Percentiles rank a stretch among this genome's conserved stretches.
Evolutionary conservation across 37 sponge, comb jelly and placozoan genomes (phyloP).

Genomic region (Beroe ovata): DNA sequence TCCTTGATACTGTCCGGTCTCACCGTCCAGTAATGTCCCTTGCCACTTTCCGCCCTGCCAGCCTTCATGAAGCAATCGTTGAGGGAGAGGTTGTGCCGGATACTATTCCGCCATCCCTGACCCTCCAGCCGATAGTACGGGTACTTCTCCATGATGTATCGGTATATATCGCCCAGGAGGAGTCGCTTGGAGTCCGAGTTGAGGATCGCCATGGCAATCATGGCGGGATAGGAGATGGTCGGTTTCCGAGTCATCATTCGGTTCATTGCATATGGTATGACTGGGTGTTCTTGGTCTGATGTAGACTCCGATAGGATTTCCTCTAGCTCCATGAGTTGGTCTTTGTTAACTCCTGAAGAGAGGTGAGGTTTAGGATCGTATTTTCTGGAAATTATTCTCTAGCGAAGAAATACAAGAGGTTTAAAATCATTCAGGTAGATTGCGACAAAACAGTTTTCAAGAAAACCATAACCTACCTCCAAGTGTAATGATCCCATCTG

Average conservation of each 20-base stretch:
- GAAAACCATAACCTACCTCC: conserved; percentile 28
- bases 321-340: conserved; percentile 36
- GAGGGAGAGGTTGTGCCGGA: conserved; percentile 52
- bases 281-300: neutral
- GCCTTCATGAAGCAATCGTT: conserved; percentile 68
- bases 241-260: neutral
- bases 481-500: conserved; percentile 6
- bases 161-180: conserved; percentile 48
- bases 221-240: conserved; percentile 58
- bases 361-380: neutral
- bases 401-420: too few relatives aligned
- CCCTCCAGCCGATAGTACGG: conserved; percentile 62
- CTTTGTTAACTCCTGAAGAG: conserved; percentile 52
- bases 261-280: neutral
- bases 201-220: conserved; percentile 66
- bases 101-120: conserved; percentile 65
- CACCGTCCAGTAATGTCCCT: conserved; percentile 65
- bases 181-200: conserved; percentile 61
- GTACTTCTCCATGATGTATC: conserved; percentile 57
- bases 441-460: too few relatives aligned
- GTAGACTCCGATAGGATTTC: neutral
- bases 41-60: conserved; percentile 59
- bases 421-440: too few relatives aligned
- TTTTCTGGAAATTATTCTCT: too few relatives aligned
- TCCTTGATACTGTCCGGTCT: conserved; percentile 61